Evolutionary conservation across 2,113 vertebrate genomes (phyloP), one percentile per base, ranked within the genome.

Genomic region (Tachycineta bicolor): DNA sequence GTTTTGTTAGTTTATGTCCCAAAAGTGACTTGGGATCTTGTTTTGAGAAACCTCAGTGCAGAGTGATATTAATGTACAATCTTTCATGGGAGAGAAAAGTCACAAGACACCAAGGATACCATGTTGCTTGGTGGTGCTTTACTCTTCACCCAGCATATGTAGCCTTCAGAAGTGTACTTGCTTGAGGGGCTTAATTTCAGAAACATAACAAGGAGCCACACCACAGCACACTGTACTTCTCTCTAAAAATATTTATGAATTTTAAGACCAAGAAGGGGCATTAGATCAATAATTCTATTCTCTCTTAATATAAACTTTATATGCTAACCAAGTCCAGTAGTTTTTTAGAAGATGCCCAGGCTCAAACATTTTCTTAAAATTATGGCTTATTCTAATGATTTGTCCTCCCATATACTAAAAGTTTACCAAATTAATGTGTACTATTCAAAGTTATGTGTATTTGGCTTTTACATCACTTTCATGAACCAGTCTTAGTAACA

Each of bases 1-100:
- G 0, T 80, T 95, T 87, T 85, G 49, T 24, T 47, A 73, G 81
- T n/a, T 76, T 88, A 29, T 65, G 23, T 77, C 59, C 29, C 47
- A 26, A 33, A 90, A 86, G 24, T 53, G 44, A 65, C 75, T 41
- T 68, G 34, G 46, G 46, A 79, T 31, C 26, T 69, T 94, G 78
- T 76, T 97, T 94, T 85, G 62, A 90, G 63, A 83, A 90, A 92
- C 44, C 25, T 69, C 11, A 59, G n/a, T 62, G 25, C 71, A 70
- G 68, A 53, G 19, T 74, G 50, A 47, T 89, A 70, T 70, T 94
- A 62, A 49, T 14, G 21, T 62, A 33, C 28, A 77, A 23, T 16
- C 14, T 60, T 94, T 76, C 41, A 34, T 11, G 46, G 21, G 39
- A 83, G 37, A 80, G 33, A 55, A 85, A 69, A 62, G 18, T 62